Evolutionary conservation across 2,888 invertebrate genomes (phyloP).

Genomic region (Mythimna albipuncta): DNA sequence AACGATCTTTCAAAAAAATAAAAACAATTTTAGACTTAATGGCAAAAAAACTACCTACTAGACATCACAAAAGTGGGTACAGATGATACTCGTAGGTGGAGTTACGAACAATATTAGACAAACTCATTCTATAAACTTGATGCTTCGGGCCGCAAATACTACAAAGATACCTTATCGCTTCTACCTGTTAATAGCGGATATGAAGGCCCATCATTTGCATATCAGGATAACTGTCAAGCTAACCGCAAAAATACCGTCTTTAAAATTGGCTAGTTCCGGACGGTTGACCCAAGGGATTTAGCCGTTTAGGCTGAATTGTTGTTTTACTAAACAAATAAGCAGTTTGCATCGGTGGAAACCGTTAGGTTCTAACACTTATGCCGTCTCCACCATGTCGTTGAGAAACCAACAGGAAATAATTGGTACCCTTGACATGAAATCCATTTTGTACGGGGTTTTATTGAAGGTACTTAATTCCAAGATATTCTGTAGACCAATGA

Average conservation of each 20-base stretch:
- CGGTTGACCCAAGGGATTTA: conserved; percentile 27
- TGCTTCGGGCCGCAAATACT: background rate
- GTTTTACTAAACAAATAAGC: conserved; percentile 18
- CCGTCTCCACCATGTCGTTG: background rate
- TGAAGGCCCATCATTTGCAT: conserved; percentile 20
- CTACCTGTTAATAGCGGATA: conserved; percentile 15
- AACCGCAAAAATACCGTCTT: conserved; percentile 10
- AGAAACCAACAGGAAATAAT: conserved; percentile 12
- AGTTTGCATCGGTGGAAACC: conserved; percentile 16
- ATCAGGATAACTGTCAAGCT: conserved; percentile 15
- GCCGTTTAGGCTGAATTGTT: conserved; percentile 6
- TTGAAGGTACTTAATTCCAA: background rate
- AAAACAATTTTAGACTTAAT: background rate
- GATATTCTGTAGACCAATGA: background rate
- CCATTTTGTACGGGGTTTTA: background rate
- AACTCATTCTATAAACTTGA: conserved; percentile 3
- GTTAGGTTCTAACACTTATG: conserved; percentile 5
- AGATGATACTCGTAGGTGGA: too few relatives aligned
- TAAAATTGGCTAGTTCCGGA: conserved; percentile 31
- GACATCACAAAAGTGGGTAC: too few relatives aligned
- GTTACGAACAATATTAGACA: conserved; percentile 8
- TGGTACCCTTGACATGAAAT: background rate
- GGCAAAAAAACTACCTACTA: background rate
- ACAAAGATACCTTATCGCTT: background rate
- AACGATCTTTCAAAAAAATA: background rate